Percentiles rank a stretch among this genome's conserved stretches.
Conservation (phyloP, 2,113 vertebrate species). For the Pleuronectes platessa region DNA sequence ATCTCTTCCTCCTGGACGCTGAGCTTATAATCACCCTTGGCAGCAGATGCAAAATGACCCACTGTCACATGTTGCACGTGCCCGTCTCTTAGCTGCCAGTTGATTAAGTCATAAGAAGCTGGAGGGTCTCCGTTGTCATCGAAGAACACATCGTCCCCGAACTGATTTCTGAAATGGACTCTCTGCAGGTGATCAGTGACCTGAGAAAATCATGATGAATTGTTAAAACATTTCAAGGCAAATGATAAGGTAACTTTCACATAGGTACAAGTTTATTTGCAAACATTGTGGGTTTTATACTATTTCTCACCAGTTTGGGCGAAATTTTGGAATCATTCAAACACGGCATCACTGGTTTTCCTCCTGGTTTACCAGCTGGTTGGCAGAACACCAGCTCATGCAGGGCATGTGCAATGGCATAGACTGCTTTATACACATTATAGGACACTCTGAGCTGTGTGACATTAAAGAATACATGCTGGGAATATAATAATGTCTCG, state of each 20-base stretch:
- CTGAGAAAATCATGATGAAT: slow-evolving; percentile 42
- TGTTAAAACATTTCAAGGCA: neutral
- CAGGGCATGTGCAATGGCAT: slow-evolving; percentile 81
- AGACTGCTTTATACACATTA: slow-evolving; percentile 83
- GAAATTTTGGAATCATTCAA: slow-evolving; percentile 73
- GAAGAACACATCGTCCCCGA: slow-evolving; percentile 78
- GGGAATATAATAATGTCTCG: slow-evolving; percentile 67
- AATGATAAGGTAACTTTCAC: neutral
- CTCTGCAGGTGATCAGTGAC: slow-evolving; percentile 72
- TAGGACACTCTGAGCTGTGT: slow-evolving; percentile 80
- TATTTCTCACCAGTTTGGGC: slow-evolving; percentile 68
- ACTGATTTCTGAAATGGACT: slow-evolving; percentile 74
- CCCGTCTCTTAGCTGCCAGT: slow-evolving; percentile 81
- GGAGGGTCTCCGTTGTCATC: slow-evolving; percentile 80
- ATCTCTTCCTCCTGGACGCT: slow-evolving; percentile 73
- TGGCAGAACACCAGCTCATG: slow-evolving; percentile 78
- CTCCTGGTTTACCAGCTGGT: slow-evolving; percentile 13
- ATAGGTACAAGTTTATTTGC: neutral
- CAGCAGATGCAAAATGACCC: slow-evolving; percentile 72
- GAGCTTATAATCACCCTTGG: slow-evolving; percentile 64
- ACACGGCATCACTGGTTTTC: slow-evolving; percentile 51
- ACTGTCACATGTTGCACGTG: slow-evolving; percentile 79
- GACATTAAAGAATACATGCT: slow-evolving; percentile 79
- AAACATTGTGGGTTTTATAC: neutral
- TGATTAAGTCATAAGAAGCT: slow-evolving; percentile 81